Base-by-base conservation (phyloP, 2,888 invertebrate genomes). In the Orthosia gracilis region DNA sequence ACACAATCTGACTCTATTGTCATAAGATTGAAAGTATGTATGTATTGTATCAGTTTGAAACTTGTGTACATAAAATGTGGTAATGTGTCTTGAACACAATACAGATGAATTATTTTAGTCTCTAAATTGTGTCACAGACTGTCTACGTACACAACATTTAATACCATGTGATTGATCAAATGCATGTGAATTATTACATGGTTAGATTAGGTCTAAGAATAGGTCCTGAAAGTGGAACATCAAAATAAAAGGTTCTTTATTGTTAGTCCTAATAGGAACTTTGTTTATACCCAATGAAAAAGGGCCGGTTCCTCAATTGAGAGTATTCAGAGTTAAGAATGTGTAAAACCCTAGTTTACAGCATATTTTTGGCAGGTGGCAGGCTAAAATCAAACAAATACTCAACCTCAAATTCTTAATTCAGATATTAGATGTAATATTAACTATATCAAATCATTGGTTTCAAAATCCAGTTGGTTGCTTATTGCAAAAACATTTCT, bases 381-480 rank as follows among this genome's bases (percentile, higher is more conserved):
- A n/a, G n/a, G n/a, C n/a, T n/a, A n/a, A n/a, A n/a, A n/a, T n/a
- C n/a, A n/a, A 40, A 40, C 40, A 40, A 40, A 40, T 9, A 40
- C 40, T 40, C 9, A 40, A 40, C 9, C 9, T 40, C 40, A 9
- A 40, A 40, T 40, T 40, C 40, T 9, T 40, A 40, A 40, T 40
- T 40, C 40, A 40, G 0, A 40, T 9, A 40, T 40, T 40, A 40
- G 40, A 9, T 40, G 40, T 40, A 9, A 40, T 40, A 40, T 1
- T 40, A 57, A 58, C 7, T 15, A 55, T 13, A 23, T 50, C 21
- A 45, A 62, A 59, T 55, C 7, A 59, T 45, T 40, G 4, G 13
- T 64, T 67, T 59, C 54, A 47, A 40, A 76, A 80, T 67, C 50
- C 12, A 65, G 26, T 69, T 40, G 62, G 50, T 59, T 73, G 40